Conservation (phyloP, 1,140 invertebrate genomes). For the Atta colombica region DNA sequence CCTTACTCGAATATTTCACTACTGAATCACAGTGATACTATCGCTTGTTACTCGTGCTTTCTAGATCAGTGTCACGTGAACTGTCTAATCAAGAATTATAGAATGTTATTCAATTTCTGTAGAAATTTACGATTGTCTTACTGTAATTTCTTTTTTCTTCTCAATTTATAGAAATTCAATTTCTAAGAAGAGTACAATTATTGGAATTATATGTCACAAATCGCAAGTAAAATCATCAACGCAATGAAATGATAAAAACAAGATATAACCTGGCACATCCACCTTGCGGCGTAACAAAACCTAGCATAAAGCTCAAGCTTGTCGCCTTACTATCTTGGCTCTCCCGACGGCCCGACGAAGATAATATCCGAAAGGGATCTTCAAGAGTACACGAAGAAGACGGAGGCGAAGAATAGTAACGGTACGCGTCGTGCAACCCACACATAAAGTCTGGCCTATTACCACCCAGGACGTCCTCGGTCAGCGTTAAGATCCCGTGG, state of each 20-base stretch:
- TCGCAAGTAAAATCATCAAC: background rate
- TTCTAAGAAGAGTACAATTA: background rate
- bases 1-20: conserved; percentile 74
- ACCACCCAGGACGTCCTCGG: conserved; percentile 75
- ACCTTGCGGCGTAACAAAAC: background rate
- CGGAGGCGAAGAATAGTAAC: conserved; percentile 60
- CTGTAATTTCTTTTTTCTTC: background rate
- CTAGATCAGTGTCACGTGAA: background rate
- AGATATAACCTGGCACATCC: background rate
- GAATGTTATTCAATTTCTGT: background rate
- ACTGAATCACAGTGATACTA: conserved; percentile 33
- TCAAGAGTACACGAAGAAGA: background rate
- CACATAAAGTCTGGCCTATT: conserved; percentile 74
- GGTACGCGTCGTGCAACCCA: conserved; percentile 64
- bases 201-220: background rate
- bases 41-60: conserved; percentile 23
- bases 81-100: conserved; percentile 11
- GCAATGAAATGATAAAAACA: background rate
- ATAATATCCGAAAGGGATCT: conserved; percentile 47
- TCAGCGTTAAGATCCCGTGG: conserved; percentile 63
- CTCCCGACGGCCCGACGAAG: background rate
- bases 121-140: background rate
- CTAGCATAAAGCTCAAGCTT: background rate
- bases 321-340: background rate
- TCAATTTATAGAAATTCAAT: background rate